Evolutionary conservation across 2,113 vertebrate genomes (phyloP), one percentile per base, ranked within the genome.

Genomic region (Austrofundulus limnaeus): DNA sequence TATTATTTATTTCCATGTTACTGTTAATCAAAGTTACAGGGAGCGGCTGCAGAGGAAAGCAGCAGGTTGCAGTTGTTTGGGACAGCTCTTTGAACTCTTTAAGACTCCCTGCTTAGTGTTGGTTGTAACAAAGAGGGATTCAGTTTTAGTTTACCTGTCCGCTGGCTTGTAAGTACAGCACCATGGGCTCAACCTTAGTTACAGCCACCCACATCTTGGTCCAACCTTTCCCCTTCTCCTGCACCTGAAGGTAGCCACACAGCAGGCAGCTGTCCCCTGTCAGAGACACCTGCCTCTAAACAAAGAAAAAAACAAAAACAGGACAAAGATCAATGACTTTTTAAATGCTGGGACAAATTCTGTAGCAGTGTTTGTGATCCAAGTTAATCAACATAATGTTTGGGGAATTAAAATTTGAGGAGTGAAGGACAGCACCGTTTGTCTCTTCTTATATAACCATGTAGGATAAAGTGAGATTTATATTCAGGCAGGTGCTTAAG

Each of bases 191-290:
- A 0, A 86, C 77, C 70, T 90, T 92, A 39, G 90, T 92, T 72
- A 97, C 90, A 59, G 92, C 85, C 12, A 88, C 93, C 94, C 94
- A 95, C 74, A 91, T 89, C 80, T 94, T 94, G 52, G 67, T 89
- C 95, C 94, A 96, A 65, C 78, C 86, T 77, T 90, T 94, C 56
- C 95, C 92, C 75, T 94, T 94, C 42, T 95, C 94, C 62, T 94
- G 93, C 70, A 96, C 88, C 34, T 90, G 90, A 50, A 97, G 92
- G 72, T 90, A 85, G 53, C 94, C 89, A 45, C 92, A 93, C 58
- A 94, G 87, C 64, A 95, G 68, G 70, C 91, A 94, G 84, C 90
- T 93, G 41, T 93, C 92, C 51, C 83, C 78, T 0, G 86, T 87
- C 19, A 88, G 64, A 43, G 93, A 77, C 3, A 65, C 78, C 74